Evolutionary conservation across 2,797 vertebrate species (phyloP), one percentile per base, ranked within the genome.

Genomic region (Brachyalestes nurse): DNA sequence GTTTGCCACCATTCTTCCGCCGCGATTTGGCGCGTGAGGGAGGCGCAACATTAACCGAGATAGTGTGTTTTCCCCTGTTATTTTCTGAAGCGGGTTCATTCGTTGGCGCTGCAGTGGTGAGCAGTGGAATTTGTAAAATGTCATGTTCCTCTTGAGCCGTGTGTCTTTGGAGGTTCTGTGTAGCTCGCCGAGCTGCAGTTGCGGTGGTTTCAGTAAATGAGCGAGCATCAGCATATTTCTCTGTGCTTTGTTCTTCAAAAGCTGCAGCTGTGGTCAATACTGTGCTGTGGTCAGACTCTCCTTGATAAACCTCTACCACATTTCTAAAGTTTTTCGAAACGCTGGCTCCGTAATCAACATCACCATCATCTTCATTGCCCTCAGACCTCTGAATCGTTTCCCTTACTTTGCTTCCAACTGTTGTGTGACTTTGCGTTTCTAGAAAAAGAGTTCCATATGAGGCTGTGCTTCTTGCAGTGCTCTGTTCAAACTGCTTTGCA

Each of bases 1-100:
- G 92, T 80, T 91, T 93, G 13, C 92, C 92, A 0, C 91, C 89
- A 13, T 93, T 92, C 83, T 90, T 93, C 81, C 85, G 94, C 53
- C 90, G 92, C 21, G 91, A 82, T 83, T 25, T 75, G 8, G 71
- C 70, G 79, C 17, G 61, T 66, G 83, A n/a, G 2, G 47, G 71
- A 2, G 58, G 80, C 25, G 19, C 62, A 72, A 45, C 2, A 4
- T 28, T 65, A 49, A 40, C 12, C 79, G 79, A 75, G 75, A 75
- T 67, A 67, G 45, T 57, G 55, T 72, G 82, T 71, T 66, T 85
- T 66, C 7, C 0, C 85, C 66, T 28, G 23, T 8, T 72, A 28
- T 79, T 60, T 7, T 58, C 69, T 14, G 78, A 40, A 55, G 72
- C n/a, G 0, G 77, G 53, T 49, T 75, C 66, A 64, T 79, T 84